phyloP scores from a whole-genome alignment of 2,888 invertebrate genomes.

The Dolomedes plantarius region DNA sequence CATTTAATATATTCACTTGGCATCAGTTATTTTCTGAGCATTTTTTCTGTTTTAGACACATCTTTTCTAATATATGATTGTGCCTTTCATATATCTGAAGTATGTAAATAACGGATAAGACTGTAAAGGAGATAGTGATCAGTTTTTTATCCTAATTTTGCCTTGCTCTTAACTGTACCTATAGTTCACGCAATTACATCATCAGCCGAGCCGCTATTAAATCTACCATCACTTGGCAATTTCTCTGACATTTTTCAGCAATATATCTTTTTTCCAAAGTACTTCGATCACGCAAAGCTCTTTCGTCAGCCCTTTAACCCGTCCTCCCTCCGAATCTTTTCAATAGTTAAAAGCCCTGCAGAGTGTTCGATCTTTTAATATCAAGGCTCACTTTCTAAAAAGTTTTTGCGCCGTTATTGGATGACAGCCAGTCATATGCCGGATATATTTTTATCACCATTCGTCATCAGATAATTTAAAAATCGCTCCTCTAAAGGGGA shows the following conservation, averaged over 20 bases:
- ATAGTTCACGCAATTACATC: not conserved
- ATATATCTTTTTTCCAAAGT: not conserved
- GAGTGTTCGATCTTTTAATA: not conserved
- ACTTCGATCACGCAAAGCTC: not conserved
- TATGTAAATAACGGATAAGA: too few species aligned
- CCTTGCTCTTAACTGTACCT: too few species aligned
- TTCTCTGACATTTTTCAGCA: not conserved
- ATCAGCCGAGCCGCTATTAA: not conserved
- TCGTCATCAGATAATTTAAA: conserved; percentile 39
- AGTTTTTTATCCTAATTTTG: not conserved
- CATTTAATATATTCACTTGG: too few species aligned
- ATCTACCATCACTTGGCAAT: not conserved
- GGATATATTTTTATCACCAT: conserved; percentile 21
- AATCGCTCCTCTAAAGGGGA: too few species aligned
- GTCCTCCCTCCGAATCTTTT: not conserved
- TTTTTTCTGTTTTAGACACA: too few species aligned
- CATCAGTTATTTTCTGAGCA: too few species aligned
- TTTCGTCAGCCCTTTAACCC: not conserved
- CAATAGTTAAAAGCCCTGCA: not conserved
- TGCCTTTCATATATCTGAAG: too few species aligned
- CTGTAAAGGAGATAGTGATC: too few species aligned
- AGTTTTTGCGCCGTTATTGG: conserved; percentile 2
- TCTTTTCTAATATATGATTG: too few species aligned
- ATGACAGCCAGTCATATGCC: conserved; percentile 23
- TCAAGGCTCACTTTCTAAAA: not conserved